These are phyloP conservation scores for Nemotelus nigrinus DNA, from an alignment of 2,888 invertebrate species.

Conservation along the genomic window DNA sequence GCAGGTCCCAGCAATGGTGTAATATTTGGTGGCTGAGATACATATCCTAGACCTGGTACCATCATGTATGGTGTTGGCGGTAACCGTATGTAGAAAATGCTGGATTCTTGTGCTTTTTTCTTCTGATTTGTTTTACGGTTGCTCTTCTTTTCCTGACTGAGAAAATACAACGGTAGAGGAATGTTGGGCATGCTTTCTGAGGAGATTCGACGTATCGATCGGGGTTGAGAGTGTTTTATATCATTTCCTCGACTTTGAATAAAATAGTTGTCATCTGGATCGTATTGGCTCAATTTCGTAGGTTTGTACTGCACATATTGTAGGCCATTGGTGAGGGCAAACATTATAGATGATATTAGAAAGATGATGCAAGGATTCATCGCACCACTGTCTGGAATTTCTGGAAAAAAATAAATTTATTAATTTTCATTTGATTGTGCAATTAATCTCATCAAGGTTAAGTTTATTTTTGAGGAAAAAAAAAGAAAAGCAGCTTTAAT, in stretches of 20 bases:
- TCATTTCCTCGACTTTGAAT: background rate
- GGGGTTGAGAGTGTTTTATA: background rate
- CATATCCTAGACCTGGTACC: slow-evolving; percentile 85
- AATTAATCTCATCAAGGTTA: no score
- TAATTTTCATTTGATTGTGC: no score
- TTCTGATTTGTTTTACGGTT: background rate
- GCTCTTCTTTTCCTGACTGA: slow-evolving; percentile 6
- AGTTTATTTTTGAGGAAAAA: no score
- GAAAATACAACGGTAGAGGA: slow-evolving; percentile 24
- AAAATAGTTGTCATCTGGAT: background rate
- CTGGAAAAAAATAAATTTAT: no score
- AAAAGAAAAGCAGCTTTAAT: no score
- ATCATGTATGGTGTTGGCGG: slow-evolving; percentile 88
- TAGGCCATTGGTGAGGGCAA: no score
- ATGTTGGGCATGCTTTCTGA: slow-evolving; percentile 6
- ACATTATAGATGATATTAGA: no score
- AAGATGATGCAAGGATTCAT: no score
- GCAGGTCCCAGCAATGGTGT: slow-evolving; percentile 2
- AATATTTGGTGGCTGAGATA: slow-evolving; percentile 75
- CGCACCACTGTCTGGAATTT: no score
- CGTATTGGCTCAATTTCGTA: background rate
- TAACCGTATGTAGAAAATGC: slow-evolving; percentile 85
- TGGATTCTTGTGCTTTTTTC: slow-evolving; percentile 69
- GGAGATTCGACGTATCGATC: background rate
- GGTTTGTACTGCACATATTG: background rate